These are phyloP conservation scores for Eupeodes luniger DNA, from an alignment of 2,888 invertebrate species.

Conservation along the genomic window DNA sequence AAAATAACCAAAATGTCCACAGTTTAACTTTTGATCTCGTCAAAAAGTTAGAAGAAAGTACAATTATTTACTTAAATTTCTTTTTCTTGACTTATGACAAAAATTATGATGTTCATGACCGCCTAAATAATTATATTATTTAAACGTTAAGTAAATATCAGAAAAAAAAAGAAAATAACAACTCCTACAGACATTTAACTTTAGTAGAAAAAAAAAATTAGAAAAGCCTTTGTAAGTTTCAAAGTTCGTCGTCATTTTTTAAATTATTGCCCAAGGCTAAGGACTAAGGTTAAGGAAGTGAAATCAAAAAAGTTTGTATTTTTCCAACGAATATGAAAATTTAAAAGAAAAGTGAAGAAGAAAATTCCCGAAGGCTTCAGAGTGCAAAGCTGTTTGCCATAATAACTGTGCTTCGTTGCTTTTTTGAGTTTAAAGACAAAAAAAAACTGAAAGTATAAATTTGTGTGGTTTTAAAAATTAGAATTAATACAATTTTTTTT, in stretches of 20 bases:
- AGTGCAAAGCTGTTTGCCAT: conserved; percentile 3
- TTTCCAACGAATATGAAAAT: background rate
- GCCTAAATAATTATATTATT: background rate
- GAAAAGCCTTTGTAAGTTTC: background rate
- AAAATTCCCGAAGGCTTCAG: background rate
- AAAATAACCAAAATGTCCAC: too few relatives aligned
- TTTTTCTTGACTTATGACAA: too few relatives aligned
- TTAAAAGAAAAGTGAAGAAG: background rate
- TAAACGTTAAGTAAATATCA: background rate
- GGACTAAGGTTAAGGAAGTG: background rate
- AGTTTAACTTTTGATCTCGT: too few relatives aligned
- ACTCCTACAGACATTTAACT: background rate
- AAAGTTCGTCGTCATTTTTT: background rate
- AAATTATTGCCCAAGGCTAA: background rate
- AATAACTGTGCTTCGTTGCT: background rate
- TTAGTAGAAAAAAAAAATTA: background rate
- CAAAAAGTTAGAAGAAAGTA: too few relatives aligned
- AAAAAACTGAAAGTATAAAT: background rate
- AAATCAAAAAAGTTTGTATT: conserved; percentile 9
- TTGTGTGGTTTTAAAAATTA: background rate
- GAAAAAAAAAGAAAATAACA: background rate
- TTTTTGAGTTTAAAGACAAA: background rate
- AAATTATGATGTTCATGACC: too few relatives aligned
- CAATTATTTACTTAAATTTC: too few relatives aligned
- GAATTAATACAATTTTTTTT: background rate